A percentile compares a stretch with the other conserved stretches of the same genome.
phyloP scores from a whole-genome alignment of 2,113 vertebrate genomes.

The Panurus biarmicus region DNA sequence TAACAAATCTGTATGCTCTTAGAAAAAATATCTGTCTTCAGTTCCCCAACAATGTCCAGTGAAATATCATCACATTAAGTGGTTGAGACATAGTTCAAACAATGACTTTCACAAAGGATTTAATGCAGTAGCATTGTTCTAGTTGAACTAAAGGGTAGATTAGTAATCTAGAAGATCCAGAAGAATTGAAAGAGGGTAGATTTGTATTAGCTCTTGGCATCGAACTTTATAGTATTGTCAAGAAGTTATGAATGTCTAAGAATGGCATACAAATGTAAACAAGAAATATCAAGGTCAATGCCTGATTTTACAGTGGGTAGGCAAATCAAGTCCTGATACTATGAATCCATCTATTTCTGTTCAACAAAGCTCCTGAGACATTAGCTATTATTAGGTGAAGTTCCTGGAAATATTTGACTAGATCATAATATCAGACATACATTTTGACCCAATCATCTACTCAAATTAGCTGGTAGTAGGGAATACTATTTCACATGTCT shows the following conservation, averaged over 20 bases:
- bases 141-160: neutral
- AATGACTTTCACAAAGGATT: neutral
- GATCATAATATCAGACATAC: neutral
- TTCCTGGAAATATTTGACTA: neutral
- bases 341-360: neutral
- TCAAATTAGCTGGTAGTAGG: neutral
- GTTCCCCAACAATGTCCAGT: neutral
- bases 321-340: neutral
- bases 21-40: neutral
- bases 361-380: neutral
- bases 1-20: neutral
- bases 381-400: neutral
- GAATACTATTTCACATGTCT: neutral
- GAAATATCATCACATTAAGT: neutral
- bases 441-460: neutral
- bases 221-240: neutral
- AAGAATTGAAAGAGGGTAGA: neutral
- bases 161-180: neutral
- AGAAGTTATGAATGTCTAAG: neutral
- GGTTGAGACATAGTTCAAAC: neutral
- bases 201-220: neutral
- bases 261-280: neutral
- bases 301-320: neutral
- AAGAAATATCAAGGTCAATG: neutral
- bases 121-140: neutral